Percentiles rank a stretch among this genome's conserved stretches.
Conservation (phyloP, 1,140 invertebrate genomes). For the Lepidurus apus region DNA sequence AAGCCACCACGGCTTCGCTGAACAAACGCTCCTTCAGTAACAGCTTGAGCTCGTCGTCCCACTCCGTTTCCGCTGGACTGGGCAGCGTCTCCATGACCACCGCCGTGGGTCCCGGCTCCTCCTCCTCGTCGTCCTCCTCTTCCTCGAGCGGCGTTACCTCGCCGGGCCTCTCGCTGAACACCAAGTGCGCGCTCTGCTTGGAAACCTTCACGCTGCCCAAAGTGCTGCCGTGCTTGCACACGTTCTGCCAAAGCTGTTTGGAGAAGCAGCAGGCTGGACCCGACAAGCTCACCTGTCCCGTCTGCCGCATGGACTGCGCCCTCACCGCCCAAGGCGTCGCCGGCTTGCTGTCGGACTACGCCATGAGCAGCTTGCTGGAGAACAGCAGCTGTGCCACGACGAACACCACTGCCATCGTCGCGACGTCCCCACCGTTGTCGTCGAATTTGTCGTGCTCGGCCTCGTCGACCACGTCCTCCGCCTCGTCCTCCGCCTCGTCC, state of each 20-base stretch:
- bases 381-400: conserved; percentile 33
- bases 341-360: conserved; percentile 62
- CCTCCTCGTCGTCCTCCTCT: conserved; percentile 28
- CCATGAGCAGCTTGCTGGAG: conserved; percentile 53
- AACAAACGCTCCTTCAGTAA: conserved; percentile 7
- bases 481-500: neutral
- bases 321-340: conserved; percentile 54
- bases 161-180: conserved; percentile 32
- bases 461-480: neutral
- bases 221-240: conserved; percentile 74
- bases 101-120: conserved; percentile 26
- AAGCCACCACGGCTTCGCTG: conserved; percentile 7
- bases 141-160: conserved; percentile 33
- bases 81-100: neutral
- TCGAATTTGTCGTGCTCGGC: neutral
- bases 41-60: conserved; percentile 7
- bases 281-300: conserved; percentile 74
- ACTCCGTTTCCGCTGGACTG: neutral
- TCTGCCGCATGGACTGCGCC: conserved; percentile 66
- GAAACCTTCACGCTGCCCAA: conserved; percentile 66
- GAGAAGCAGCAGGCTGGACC: conserved; percentile 64
- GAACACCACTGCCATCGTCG: conserved; percentile 44
- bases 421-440: conserved; percentile 38
- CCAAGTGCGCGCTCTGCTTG: conserved; percentile 74
- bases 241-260: conserved; percentile 72